Conservation (phyloP, 2,797 vertebrate species). For the Ara ararauna region DNA sequence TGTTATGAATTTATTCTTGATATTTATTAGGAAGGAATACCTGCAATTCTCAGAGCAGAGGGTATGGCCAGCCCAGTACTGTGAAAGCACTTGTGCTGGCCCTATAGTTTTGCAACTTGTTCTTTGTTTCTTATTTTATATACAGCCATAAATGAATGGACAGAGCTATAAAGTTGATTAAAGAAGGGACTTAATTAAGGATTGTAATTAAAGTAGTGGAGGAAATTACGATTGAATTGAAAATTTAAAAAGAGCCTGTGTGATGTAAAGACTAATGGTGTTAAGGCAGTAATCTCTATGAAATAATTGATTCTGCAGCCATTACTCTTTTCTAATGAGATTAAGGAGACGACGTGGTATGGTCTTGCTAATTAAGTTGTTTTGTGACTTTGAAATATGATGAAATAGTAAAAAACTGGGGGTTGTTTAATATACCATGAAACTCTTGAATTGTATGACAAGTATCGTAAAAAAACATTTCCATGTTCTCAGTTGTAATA, state of each 20-base stretch:
- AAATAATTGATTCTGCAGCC: conserved; percentile 16
- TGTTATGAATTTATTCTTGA: not conserved
- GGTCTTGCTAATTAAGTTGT: conserved; percentile 14
- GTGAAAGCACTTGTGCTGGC: not conserved
- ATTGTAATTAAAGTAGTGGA: not conserved
- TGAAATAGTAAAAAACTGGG: not conserved
- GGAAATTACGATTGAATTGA: not conserved
- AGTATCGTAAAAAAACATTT: not conserved
- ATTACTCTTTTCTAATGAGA: not conserved
- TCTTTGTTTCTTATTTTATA: not conserved
- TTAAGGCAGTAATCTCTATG: not conserved
- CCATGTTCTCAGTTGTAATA: fast-evolving
- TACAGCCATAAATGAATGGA: not conserved
- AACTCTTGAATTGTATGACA: not conserved
- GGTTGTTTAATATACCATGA: no score
- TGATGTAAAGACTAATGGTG: not conserved
- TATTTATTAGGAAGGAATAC: not conserved
- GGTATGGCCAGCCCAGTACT: not conserved
- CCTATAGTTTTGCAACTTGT: not conserved
- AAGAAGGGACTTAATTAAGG: conserved; percentile 1
- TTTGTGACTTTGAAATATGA: conserved; percentile 18
- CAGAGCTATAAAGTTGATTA: conserved; percentile 12
- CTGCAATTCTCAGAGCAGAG: not conserved
- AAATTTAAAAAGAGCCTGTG: not conserved
- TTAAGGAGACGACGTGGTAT: not conserved